These are phyloP conservation scores for Monomorium pharaonis DNA, from an alignment of 1,140 invertebrate species.

Conservation along the genomic window DNA sequence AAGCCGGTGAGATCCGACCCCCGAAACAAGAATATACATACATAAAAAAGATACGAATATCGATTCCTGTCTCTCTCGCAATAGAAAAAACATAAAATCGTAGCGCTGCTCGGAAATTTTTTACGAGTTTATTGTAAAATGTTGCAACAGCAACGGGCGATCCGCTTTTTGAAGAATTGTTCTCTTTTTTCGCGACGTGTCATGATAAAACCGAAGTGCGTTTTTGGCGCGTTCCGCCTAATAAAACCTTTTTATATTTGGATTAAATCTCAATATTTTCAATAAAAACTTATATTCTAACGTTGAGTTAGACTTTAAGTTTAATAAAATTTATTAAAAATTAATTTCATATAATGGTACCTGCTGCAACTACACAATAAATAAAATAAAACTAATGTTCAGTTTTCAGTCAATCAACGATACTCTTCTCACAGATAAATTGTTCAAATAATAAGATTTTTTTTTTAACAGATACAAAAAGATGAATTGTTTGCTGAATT, in stretches of 20 bases:
- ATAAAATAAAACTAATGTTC: background rate
- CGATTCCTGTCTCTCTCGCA: conserved; percentile 2
- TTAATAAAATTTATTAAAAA: background rate
- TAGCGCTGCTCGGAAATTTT: conserved; percentile 28
- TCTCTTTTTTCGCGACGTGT: conserved; percentile 17
- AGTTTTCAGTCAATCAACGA: background rate
- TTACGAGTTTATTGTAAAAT: conserved; percentile 58
- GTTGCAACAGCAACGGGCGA: conserved; percentile 44
- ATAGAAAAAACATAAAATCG: conserved; percentile 57
- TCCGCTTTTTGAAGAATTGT: conserved; percentile 42
- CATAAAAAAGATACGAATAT: conserved; percentile 45
- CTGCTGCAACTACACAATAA: background rate
- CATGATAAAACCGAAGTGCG: conserved; percentile 20
- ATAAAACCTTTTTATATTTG: conserved; percentile 43
- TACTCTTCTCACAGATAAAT: conserved; percentile 4
- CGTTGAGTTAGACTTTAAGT: background rate
- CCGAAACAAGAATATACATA: conserved; percentile 12
- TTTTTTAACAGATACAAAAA: conserved; percentile 11
- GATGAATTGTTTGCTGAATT: background rate
- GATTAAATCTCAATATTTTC: conserved; percentile 48
- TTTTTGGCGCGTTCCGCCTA: background rate
- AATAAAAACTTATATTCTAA: background rate
- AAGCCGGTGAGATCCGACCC: conserved; percentile 36
- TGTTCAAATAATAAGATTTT: conserved; percentile 19
- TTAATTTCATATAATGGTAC: background rate